Percentiles rank a stretch among this genome's conserved stretches.
These are phyloP conservation scores for Napeogenes sylphis DNA, from an alignment of 2,888 invertebrate genomes.

Conservation along the genomic window DNA sequence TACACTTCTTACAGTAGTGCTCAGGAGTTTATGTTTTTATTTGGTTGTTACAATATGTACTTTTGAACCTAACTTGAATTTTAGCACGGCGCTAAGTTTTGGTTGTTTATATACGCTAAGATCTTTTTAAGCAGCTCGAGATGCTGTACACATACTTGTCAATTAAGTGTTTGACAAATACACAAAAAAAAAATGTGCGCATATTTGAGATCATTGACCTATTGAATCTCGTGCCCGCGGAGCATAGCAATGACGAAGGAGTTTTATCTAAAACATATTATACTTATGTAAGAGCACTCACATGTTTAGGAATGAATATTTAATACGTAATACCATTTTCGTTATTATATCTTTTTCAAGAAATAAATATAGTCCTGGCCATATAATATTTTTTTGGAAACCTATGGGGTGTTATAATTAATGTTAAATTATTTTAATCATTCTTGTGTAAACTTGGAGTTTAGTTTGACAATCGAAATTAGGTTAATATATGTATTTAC, in stretches of 20 bases:
- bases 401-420: too few species aligned
- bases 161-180: constrained; percentile 43
- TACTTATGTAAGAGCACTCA: not conserved
- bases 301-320: not conserved
- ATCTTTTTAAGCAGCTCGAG: constrained; percentile 42
- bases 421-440: too few species aligned
- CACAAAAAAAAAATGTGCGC: constrained; percentile 38
- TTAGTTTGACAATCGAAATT: too few species aligned
- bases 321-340: too few species aligned
- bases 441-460: too few species aligned
- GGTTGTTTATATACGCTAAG: constrained; percentile 16
- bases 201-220: constrained; percentile 37
- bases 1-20: constrained; percentile 4
- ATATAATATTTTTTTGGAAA: too few species aligned
- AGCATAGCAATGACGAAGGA: constrained; percentile 3
- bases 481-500: too few species aligned
- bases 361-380: too few species aligned
- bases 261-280: not conserved
- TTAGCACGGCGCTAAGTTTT: constrained; percentile 3
- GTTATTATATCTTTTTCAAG: too few species aligned
- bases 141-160: constrained; percentile 37
- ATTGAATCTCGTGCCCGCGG: constrained; percentile 31
- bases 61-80: not conserved
- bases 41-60: not conserved
- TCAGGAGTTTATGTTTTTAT: constrained; percentile 5